phyloP scores from a whole-genome alignment of 2,888 invertebrate genomes.

The Xanthorhoe designata region DNA sequence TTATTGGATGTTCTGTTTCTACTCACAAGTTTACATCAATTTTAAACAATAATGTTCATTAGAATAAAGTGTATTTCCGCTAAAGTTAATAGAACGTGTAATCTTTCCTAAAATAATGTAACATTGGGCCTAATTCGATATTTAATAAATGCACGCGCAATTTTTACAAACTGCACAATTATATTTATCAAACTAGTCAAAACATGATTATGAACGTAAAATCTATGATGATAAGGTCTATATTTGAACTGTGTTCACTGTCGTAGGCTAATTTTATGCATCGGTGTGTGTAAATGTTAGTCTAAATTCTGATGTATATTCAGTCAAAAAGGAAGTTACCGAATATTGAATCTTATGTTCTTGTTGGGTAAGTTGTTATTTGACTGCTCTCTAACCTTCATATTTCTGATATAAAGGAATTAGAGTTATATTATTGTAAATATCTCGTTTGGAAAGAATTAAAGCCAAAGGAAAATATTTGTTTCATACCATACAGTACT shows the following conservation, averaged over 20 bases:
- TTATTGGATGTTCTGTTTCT: too few species aligned
- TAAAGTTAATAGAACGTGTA: not conserved
- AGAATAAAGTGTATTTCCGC: not conserved
- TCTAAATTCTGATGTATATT: conserved; percentile 47
- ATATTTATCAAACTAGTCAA: conserved; percentile 5
- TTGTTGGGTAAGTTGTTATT: conserved; percentile 23
- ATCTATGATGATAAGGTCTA: conserved; percentile 25
- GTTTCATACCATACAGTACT: not conserved
- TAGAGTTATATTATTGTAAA: conserved; percentile 20
- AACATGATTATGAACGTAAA: conserved; percentile 31
- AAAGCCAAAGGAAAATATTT: conserved; percentile 3
- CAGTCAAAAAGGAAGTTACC: conserved; percentile 24
- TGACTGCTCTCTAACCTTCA: conserved; percentile 70
- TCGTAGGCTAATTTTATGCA: conserved; percentile 74
- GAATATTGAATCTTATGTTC: conserved; percentile 13
- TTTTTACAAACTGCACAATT: conserved; percentile 21
- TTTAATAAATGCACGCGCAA: conserved; percentile 16
- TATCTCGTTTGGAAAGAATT: not conserved
- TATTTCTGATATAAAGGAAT: conserved; percentile 74
- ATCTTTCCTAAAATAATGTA: conserved; percentile 7
- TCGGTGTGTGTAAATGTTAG: conserved; percentile 73
- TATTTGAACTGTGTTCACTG: conserved; percentile 41
- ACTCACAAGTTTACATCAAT: too few species aligned
- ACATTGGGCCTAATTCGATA: conserved; percentile 21
- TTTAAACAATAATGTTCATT: too few species aligned